These are phyloP conservation scores for Isurus oxyrinchus DNA, from an alignment of 2,113 vertebrate genomes.

Conservation along the genomic window DNA sequence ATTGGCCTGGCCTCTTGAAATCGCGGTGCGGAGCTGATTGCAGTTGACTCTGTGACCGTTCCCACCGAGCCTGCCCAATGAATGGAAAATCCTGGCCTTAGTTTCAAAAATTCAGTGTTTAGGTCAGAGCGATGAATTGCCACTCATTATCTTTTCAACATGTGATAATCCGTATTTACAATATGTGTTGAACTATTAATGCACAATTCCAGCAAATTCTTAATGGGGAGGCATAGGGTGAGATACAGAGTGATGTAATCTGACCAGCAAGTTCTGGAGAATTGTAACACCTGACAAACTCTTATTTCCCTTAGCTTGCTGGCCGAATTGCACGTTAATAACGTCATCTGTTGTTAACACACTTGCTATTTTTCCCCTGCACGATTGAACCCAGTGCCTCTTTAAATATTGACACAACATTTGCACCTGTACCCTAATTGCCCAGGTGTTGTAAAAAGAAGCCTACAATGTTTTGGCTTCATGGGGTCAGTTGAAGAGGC, in stretches of 20 bases:
- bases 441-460: neutral
- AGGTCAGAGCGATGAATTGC: neutral
- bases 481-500: neutral
- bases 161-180: neutral
- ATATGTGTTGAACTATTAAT: neutral
- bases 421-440: conserved; percentile 27
- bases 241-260: neutral
- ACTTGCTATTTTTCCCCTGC: neutral
- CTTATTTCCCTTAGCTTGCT: neutral
- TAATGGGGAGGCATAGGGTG: neutral
- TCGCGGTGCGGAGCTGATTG: too few relatives aligned
- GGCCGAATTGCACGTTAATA: neutral
- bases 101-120: neutral
- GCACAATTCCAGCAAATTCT: neutral
- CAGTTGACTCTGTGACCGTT: too few relatives aligned
- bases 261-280: neutral
- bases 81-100: too few relatives aligned
- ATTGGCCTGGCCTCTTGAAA: too few relatives aligned
- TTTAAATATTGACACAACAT: neutral
- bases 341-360: neutral
- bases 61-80: too few relatives aligned
- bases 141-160: neutral
- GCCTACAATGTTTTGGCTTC: neutral
- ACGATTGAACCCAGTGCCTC: neutral
- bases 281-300: neutral